These are phyloP conservation scores for Cromileptes altivelis DNA, from an alignment of 2,113 vertebrate genomes.

Conservation along the genomic window DNA sequence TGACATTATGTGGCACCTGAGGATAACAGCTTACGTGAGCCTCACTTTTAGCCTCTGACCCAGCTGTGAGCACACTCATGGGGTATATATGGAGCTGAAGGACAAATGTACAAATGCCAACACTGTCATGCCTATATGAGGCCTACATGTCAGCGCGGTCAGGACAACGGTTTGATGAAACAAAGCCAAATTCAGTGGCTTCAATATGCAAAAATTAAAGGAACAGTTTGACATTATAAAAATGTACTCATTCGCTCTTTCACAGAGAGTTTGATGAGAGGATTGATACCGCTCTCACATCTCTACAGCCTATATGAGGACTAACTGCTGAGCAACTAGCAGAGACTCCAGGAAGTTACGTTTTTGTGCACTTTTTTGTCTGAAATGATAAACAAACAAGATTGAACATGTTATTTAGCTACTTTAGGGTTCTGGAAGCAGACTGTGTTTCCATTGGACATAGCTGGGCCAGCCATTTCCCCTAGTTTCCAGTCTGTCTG, in stretches of 20 bases:
- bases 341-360: background rate
- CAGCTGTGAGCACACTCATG: background rate
- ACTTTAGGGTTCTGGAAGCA: background rate
- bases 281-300: background rate
- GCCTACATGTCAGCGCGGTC: background rate
- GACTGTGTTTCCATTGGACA: background rate
- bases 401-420: too few species aligned
- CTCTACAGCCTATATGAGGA: background rate
- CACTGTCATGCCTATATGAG: slow-evolving; percentile 12
- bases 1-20: background rate
- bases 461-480: too few species aligned
- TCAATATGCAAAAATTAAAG: background rate
- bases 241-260: background rate
- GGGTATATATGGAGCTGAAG: slow-evolving; percentile 27
- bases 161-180: background rate
- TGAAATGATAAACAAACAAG: too few species aligned
- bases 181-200: background rate
- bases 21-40: background rate
- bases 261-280: background rate
- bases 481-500: background rate
- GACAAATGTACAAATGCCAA: slow-evolving; percentile 37
- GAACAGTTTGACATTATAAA: background rate
- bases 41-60: slow-evolving; percentile 8
- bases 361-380: too few species aligned
- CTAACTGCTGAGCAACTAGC: background rate